Evolutionary conservation across 1,140 invertebrate species (phyloP).

Genomic region (Pseudomyrmex pallidus): DNA sequence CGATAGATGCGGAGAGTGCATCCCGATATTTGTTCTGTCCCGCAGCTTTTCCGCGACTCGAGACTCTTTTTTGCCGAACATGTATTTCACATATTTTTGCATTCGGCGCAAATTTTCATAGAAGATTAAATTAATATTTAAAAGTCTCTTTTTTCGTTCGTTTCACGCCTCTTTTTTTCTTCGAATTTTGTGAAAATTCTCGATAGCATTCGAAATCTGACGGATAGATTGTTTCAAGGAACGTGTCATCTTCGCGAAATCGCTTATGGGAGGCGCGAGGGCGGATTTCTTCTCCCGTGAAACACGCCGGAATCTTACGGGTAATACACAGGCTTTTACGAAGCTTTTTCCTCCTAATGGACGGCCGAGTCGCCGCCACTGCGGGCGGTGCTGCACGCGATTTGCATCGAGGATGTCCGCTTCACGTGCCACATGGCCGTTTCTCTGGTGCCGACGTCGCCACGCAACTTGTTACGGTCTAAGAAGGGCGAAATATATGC

Average conservation of each 20-base stretch:
- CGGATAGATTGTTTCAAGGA: conserved; percentile 28
- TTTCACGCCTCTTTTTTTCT: neutral
- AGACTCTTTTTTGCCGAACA: no score
- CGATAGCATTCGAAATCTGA: conserved; percentile 11
- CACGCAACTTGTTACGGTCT: conserved; percentile 26
- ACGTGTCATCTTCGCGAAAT: conserved; percentile 17
- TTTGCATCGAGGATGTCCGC: conserved; percentile 62
- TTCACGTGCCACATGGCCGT: conserved; percentile 62
- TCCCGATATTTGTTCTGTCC: conserved; percentile 28
- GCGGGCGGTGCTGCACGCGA: conserved; percentile 50
- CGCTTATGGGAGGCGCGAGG: neutral
- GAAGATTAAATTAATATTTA: no score
- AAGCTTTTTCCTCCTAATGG: conserved; percentile 54
- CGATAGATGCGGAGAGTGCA: neutral
- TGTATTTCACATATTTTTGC: no score
- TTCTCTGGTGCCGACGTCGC: conserved; percentile 39
- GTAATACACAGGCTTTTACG: conserved; percentile 54
- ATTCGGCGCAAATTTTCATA: no score
- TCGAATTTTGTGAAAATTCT: conserved; percentile 27
- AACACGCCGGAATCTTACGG: conserved; percentile 14
- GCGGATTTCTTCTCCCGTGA: neutral
- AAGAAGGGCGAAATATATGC: conserved; percentile 6
- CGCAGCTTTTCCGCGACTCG: neutral
- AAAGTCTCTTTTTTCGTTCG: neutral
- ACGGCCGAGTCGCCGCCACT: conserved; percentile 7